Evolutionary conservation across 2,888 invertebrate species (phyloP), one percentile per base, ranked within the genome.

Genomic region (Ectemnius lituratus): DNA sequence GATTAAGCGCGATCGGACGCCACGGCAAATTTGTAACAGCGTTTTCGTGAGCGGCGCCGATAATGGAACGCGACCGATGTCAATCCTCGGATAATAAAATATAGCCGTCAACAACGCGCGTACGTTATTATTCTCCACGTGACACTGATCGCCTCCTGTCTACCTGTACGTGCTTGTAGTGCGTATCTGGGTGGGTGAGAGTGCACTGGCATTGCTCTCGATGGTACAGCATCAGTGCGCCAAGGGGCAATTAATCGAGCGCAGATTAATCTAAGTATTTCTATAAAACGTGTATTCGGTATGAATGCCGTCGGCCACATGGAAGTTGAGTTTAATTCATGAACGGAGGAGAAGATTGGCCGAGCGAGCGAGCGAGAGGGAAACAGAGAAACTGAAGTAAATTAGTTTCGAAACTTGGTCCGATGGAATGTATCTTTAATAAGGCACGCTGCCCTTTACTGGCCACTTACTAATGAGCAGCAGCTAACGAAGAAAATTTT

Each of bases 341-440:
- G 37, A 1, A 37, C 14, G 37, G 8, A 11, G 37, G 37, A 11
- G 37, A 37, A 37, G 37, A 37, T 37, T 8, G 8, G 57, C 20
- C 20, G 52, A 62, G 70, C 16, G 20, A 37, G 28, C 28, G 28
- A 52, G 27, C 16, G 8, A 57, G 45, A 69, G 67, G 64, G 59
- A 66, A 45, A 65, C 67, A 45, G 59, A 66, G 16, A 5, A 79
- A 75, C 80, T 68, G 65, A 61, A 69, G 76, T 69, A 76, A 81
- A 83, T 80, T 80, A 80, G 73, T 83, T 82, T 67, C 57, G 62
- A 70, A 83, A 81, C 67, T 75, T 82, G 37, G 37, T 63, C 70
- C 73, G 62, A 49, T 65, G 71, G 66, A 70, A 75, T 82, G 70
- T 79, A 79, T 75, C 72, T 76, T 79, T 78, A 80, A 82, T 76